Percentiles rank a stretch among this genome's conserved stretches.
These are phyloP conservation scores for Mizuhopecten yessoensis DNA, from an alignment of 1,140 invertebrate species.

Conservation along the genomic window DNA sequence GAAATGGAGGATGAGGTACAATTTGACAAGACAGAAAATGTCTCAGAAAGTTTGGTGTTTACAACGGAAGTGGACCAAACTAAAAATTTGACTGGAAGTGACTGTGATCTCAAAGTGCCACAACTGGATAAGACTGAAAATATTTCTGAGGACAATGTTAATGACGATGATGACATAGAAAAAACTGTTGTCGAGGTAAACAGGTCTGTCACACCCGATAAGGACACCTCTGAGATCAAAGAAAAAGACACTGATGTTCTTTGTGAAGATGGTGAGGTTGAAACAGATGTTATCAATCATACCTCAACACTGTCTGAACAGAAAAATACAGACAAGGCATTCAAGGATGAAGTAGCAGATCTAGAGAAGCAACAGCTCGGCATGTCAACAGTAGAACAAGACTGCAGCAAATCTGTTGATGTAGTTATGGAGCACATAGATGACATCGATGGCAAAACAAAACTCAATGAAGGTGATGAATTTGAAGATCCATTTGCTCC, in stretches of 20 bases:
- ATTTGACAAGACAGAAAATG: not conserved
- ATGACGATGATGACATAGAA: not conserved
- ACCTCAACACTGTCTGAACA: not conserved
- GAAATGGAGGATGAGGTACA: not conserved
- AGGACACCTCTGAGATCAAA: not conserved
- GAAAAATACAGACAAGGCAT: not conserved
- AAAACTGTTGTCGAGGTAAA: not conserved
- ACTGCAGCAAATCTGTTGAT: too few relatives aligned
- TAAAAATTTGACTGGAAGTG: not conserved
- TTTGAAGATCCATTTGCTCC: too few relatives aligned
- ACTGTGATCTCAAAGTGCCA: not conserved
- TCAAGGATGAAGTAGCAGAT: not conserved
- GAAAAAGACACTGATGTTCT: not conserved
- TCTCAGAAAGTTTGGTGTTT: not conserved
- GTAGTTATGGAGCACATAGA: too few relatives aligned
- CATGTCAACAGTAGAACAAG: too few relatives aligned
- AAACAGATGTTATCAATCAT: not conserved
- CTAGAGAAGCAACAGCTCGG: not conserved
- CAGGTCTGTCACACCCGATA: not conserved
- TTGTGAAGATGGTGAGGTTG: not conserved
- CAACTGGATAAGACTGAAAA: not conserved
- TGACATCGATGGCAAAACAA: too few relatives aligned
- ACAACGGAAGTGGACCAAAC: not conserved
- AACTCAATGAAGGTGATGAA: too few relatives aligned
- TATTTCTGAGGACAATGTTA: not conserved